Evolutionary conservation across 2,888 invertebrate species (phyloP), one percentile per base, ranked within the genome.

Genomic region (Galerucella nymphaeae): DNA sequence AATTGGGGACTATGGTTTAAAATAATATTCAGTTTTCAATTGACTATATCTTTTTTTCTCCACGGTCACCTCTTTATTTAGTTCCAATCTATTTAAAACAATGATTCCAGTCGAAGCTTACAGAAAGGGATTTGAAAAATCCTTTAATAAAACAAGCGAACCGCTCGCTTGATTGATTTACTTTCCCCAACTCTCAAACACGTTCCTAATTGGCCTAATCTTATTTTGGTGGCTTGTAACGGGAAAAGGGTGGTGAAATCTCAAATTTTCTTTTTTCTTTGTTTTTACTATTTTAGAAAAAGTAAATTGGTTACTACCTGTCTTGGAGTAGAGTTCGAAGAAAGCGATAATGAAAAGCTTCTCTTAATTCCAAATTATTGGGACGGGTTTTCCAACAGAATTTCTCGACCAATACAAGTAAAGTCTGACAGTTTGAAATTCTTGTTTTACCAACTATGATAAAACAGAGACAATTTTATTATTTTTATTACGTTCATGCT

Each of bases 171-270:
- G 73, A 74, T 74, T 75, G 76, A 76, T 75, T 76, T 73, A 76
- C 70, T 76, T 73, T 67, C 69, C 68, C 50, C 74, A 73, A 75
- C 72, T 65, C 65, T 59, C 74, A 73, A 76, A 76, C 76, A 67
- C 73, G 66, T 70, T 70, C 75, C 75, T 79, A 79, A 79, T 79
- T 79, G 79, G 79, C 75, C 76, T 78, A 78, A 79, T 78, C 77
- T 74, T 73, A 73, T 77, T 77, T 75, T 45, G 66, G 74, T 71
- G 76, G 77, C 73, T 71, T 70, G 71, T 63, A 74, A 68, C 69
- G 64, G 69, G 66, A 76, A 79, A 75, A 75, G 72, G 76, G 76
- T 79, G 79, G 76, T 75, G 79, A 79, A 78, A 78, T 76, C 77
- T 74, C 71, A 68, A 74, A 71, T 74, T 72, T 73, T 65, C 63